Evolutionary conservation across 2,113 vertebrate genomes (phyloP).

Genomic region (Anas platyrhynchos): DNA sequence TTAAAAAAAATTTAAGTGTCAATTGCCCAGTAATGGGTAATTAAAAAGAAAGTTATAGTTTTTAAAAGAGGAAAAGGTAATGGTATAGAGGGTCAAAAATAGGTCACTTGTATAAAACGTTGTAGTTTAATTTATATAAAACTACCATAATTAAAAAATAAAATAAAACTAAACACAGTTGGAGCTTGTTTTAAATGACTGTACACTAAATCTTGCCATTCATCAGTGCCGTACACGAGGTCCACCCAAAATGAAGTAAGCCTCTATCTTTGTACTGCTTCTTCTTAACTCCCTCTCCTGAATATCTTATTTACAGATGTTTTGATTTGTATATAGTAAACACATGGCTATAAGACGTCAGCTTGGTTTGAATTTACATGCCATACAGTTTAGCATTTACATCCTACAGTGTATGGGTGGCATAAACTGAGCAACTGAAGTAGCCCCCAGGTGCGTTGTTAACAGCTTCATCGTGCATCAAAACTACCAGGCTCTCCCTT

Average conservation of each 20-base stretch:
- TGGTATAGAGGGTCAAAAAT: slow-evolving; percentile 70
- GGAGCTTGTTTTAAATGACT: slow-evolving; percentile 51
- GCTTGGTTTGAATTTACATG: slow-evolving; percentile 51
- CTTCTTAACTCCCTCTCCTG: slow-evolving; percentile 7
- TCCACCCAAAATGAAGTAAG: slow-evolving; percentile 34
- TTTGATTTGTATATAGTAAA: slow-evolving; percentile 68
- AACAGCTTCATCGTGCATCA: background rate
- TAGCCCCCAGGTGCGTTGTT: background rate
- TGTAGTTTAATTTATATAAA: slow-evolving; percentile 81
- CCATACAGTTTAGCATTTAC: background rate
- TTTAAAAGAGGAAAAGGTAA: slow-evolving; percentile 68
- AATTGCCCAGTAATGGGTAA: slow-evolving; percentile 59
- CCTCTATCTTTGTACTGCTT: background rate
- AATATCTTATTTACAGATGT: slow-evolving; percentile 30
- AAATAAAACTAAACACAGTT: slow-evolving; percentile 43
- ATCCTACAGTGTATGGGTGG: slow-evolving; percentile 29
- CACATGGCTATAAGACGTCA: slow-evolving; percentile 27
- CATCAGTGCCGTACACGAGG: slow-evolving; percentile 24
- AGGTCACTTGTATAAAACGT: slow-evolving; percentile 75
- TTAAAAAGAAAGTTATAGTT: slow-evolving; percentile 72
- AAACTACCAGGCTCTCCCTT: background rate
- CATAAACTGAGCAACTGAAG: slow-evolving; percentile 40
- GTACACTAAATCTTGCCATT: slow-evolving; percentile 56
- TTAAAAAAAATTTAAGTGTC: slow-evolving; percentile 69
- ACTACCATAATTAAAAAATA: slow-evolving; percentile 71